These are phyloP conservation scores for Tyto alba DNA, from an alignment of 2,113 vertebrate species.

Conservation along the genomic window DNA sequence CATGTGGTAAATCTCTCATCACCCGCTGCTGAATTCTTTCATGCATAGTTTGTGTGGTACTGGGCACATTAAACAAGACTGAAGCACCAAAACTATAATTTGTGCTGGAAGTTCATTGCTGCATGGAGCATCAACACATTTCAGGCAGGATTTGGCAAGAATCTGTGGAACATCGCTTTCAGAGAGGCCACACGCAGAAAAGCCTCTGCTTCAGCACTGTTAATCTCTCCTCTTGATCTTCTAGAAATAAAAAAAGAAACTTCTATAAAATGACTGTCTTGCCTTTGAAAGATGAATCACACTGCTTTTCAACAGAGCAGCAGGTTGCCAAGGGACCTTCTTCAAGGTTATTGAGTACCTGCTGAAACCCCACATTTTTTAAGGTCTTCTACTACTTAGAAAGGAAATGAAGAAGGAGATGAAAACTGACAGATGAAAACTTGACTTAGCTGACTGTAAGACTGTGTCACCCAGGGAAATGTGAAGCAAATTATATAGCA, in stretches of 20 bases:
- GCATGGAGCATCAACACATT: neutral
- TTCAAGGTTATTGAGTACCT: neutral
- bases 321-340: neutral
- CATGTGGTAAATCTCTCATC: neutral
- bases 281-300: neutral
- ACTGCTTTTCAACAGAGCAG: neutral
- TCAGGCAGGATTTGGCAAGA: neutral
- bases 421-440: neutral
- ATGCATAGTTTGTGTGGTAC: neutral
- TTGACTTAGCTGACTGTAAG: neutral
- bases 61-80: neutral
- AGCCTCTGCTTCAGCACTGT: neutral
- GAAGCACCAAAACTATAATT: neutral
- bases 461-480: neutral
- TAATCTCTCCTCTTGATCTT: neutral
- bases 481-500: neutral
- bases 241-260: neutral
- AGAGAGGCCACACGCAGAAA: neutral
- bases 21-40: neutral
- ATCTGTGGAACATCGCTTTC: neutral
- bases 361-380: neutral
- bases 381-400: neutral
- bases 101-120: neutral
- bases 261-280: neutral
- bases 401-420: neutral